phyloP scores from a whole-genome alignment of 2,797 vertebrate genomes.

The Tapirus indicus region DNA sequence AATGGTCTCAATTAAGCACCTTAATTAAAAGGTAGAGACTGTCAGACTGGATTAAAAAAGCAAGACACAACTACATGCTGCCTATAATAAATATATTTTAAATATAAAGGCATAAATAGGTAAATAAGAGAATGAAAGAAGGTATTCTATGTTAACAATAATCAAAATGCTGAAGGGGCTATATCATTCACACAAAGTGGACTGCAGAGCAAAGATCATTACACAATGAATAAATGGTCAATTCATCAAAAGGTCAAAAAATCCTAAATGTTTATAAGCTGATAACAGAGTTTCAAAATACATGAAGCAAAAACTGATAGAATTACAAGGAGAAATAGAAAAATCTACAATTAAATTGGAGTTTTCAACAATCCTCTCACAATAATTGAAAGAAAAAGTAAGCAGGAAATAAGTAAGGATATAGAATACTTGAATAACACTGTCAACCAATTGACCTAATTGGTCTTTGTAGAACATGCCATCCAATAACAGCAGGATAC shows the following conservation, averaged over 20 bases:
- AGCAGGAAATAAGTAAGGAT: neutral
- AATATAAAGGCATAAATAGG: slow-evolving; percentile 7
- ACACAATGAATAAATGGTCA: neutral
- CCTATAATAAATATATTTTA: slow-evolving; percentile 29
- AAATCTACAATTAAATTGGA: neutral
- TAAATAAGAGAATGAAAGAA: neutral
- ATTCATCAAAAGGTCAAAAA: slow-evolving; percentile 11
- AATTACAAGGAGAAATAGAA: neutral
- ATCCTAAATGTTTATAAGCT: neutral
- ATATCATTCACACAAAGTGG: neutral
- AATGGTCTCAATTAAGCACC: neutral
- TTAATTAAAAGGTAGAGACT: slow-evolving; percentile 24
- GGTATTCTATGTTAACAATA: neutral
- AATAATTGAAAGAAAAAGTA: slow-evolving; percentile 20
- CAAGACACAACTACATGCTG: neutral
- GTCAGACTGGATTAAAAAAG: neutral
- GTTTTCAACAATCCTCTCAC: neutral
- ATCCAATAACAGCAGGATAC: neutral
- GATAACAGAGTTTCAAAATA: neutral
- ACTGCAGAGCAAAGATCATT: neutral
- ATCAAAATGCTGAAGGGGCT: neutral
- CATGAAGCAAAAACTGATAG: slow-evolving; percentile 12
- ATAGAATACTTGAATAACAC: neutral
- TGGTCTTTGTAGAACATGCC: neutral
- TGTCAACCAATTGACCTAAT: neutral